phyloP scores from a whole-genome alignment of 2,797 vertebrate genomes.

The Spinus olivaceus region DNA sequence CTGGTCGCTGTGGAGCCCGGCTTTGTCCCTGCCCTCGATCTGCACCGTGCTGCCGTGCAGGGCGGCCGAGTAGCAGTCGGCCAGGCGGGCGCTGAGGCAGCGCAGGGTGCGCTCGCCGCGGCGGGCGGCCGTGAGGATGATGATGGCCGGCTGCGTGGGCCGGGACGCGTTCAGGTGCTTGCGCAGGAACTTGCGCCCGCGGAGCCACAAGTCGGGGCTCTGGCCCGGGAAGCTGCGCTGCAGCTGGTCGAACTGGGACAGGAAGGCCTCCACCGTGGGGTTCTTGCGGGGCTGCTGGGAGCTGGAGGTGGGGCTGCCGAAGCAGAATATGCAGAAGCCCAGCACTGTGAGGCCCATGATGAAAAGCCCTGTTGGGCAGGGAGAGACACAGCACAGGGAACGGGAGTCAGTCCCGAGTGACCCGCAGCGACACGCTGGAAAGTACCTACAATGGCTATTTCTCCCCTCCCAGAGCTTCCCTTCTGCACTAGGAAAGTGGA shows the following conservation, averaged over 20 bases:
- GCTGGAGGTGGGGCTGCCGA: constrained; percentile 34
- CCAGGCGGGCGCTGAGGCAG: constrained; percentile 82
- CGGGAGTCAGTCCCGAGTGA: not conserved
- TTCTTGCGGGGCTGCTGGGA: not conserved
- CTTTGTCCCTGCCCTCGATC: constrained; percentile 74
- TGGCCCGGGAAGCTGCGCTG: constrained; percentile 80
- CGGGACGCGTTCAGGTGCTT: constrained; percentile 80
- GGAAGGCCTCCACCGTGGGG: constrained; percentile 69
- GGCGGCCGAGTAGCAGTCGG: constrained; percentile 75
- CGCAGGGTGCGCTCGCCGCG: constrained; percentile 78
- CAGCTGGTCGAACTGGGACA: constrained; percentile 72
- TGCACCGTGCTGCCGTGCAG: constrained; percentile 73
- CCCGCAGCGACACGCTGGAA: not conserved
- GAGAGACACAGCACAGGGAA: not conserved
- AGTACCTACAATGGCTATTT: not conserved
- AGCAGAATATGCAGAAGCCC: not conserved
- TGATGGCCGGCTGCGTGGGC: constrained; percentile 83
- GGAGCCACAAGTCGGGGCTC: constrained; percentile 80
- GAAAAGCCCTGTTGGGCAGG: not conserved
- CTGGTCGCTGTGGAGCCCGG: constrained; percentile 72
- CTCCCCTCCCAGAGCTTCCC: not conserved
- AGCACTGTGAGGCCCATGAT: not conserved
- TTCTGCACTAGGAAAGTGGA: not conserved
- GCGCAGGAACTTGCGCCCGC: constrained; percentile 80
- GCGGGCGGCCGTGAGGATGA: constrained; percentile 83